Evolutionary conservation across 2,113 vertebrate genomes (phyloP), one percentile per base, ranked within the genome.

Genomic region (Mola mola): DNA sequence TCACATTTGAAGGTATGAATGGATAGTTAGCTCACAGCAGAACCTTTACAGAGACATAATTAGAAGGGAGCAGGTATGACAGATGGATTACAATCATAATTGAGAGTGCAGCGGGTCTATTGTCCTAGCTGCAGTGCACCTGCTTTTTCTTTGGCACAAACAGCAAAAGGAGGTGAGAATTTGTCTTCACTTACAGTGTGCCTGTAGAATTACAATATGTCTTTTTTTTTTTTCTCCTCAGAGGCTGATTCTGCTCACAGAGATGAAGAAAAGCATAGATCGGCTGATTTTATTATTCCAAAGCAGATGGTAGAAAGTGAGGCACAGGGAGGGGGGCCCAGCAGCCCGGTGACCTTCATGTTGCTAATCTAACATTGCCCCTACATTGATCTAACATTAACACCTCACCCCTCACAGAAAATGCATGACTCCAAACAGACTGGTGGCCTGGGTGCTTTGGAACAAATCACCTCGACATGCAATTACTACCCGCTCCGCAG

Each of bases 401-500:
- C 86, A 65, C 70, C 75, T 79, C 66, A 69, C 78, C 79, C 48
- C 64, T 63, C 4, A 6, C 81, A 55, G 63, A 80, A 73, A 83
- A 75, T 83, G 79, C 77, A 84, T 66, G 77, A 70, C 63, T 85
- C 69, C 58, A 57, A 75, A 80, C 75, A 66, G 62, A 48, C 66
- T 42, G 78, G 77, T 75, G 72, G 77, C 65, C 66, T 20, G 55
- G 47, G 40, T 71, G 75, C 66, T 50, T 80, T 72, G 29, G 31
- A 81, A 87, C 87, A 88, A 87, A 89, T 90, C 86, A 88, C 79
- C 72, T 59, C 57, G 86, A 90, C 86, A 73, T 81, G 79, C 86
- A 86, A 90, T 90, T 88, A 87, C 72, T 78, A 81, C 70, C 76
- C 60, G 38, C 79, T 75, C 78, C 11, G 33, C 56, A 81, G 74